These are phyloP conservation scores for Drosophila dives DNA, from an alignment of 2,888 invertebrate species.

Conservation along the genomic window DNA sequence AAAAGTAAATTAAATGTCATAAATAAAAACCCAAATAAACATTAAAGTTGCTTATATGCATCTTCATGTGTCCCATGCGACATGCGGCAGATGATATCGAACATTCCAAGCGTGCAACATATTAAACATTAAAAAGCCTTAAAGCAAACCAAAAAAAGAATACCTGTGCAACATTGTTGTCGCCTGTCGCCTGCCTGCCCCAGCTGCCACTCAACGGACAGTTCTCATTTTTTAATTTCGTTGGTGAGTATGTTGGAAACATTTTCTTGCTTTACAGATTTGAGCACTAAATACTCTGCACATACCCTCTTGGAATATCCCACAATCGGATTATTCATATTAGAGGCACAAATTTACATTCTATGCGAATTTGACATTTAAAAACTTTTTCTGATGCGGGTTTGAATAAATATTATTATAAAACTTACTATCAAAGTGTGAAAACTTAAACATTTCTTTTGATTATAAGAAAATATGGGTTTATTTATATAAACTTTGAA, in stretches of 20 bases:
- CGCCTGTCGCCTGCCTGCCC: background rate
- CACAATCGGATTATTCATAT: background rate
- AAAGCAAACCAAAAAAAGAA: background rate
- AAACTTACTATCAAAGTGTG: background rate
- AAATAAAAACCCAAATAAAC: slow-evolving; percentile 55
- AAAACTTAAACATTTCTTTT: background rate
- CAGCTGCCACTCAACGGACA: background rate
- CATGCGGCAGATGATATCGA: slow-evolving; percentile 22
- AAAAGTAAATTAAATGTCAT: slow-evolving; percentile 73
- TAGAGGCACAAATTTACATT: background rate
- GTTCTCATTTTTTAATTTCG: background rate
- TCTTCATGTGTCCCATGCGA: slow-evolving; percentile 27
- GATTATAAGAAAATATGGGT: background rate
- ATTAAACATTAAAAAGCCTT: slow-evolving; percentile 63
- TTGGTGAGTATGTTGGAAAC: slow-evolving; percentile 42
- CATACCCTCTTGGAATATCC: background rate
- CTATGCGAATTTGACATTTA: background rate
- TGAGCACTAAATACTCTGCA: background rate
- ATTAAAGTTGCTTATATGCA: slow-evolving; percentile 31
- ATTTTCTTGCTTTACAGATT: background rate
- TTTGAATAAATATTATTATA: background rate
- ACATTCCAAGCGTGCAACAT: slow-evolving; percentile 46
- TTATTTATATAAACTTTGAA: background rate
- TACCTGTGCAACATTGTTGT: slow-evolving; percentile 7
- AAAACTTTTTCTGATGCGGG: background rate